Base-by-base conservation (phyloP, 2,888 invertebrate species). In the Hylaea fasciaria region DNA sequence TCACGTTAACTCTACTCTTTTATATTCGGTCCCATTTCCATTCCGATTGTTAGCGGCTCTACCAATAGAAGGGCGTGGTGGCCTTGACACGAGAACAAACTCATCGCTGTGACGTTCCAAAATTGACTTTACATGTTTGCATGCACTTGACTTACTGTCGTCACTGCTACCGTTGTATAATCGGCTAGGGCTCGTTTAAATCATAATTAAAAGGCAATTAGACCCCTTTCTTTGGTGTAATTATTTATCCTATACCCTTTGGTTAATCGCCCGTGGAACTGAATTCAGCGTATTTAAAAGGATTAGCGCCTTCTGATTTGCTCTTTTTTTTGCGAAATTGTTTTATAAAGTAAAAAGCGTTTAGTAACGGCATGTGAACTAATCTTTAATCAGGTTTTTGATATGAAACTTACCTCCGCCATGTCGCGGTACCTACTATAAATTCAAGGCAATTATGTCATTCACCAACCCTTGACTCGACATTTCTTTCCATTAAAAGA, bases 131-230 rank as follows among this genome's bases (percentile, higher is more conserved):
- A 40, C 29, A 13, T 22, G 22, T 50, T 29, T 14, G 11, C 0
- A 13, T 11, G 28, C 1, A 47, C 0, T 56, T 48, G 13, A 9
- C 14, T 22, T 62, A 57, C 61, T 57, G 56, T 29, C 3, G 41
- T 13, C n/a, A 29, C 1, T 3, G 13, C n/a, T 0, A 2, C n/a
- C 43, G 51, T 60, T 51, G 51, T 48, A 17, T 45, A 51, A 62
- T 56, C 39, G 22, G 44, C 51, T 51, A 54, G 14, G 39, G 57
- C 57, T 39, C 50, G 54, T 51, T 64, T 64, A 64, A 64, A 64
- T 64, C 59, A 64, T 64, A 59, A 64, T 64, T 64, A 64, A 64
- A 64, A 64, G 63, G 59, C 63, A 64, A 64, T 64, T 64, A 64
- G 56, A 55, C 22, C 52, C 56, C 56, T 62, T 54, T 55, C 39